Evolutionary conservation across 1,140 invertebrate genomes (phyloP), one percentile per base, ranked within the genome.

Genomic region (Lepidurus couesii): DNA sequence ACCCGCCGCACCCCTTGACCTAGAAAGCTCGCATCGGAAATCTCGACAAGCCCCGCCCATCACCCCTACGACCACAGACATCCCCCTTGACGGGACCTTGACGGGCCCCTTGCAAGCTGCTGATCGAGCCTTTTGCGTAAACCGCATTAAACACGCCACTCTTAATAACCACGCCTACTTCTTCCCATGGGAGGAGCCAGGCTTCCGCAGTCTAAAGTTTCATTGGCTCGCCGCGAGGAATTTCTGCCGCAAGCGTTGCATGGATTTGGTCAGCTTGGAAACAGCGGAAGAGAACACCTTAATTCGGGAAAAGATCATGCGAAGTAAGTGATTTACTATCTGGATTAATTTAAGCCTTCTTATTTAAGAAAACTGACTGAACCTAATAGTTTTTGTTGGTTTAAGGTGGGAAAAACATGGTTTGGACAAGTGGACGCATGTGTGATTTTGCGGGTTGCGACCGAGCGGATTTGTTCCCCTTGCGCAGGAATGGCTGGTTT

Each of bases 181-280:
- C 84, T 93, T 92, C 85, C 93, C 92, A n/a, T 95, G 93, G 93
- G 88, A 90, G 78, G 92, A 94, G 82, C 89, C 89, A 5, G 87
- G 89, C 44, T 89, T 91, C 26, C 87, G 87, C 73, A 89, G 90
- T 42, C 89, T 91, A 45, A 91, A 93, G 84, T 86, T 91, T 81
- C 92, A 94, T 84, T 95, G 93, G 93, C 84, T 95, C 44, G 90
- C 89, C 16, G 92, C 89, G 1, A 88, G 93, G 81, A 94, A 94
- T 84, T 94, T 89, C 86, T 95, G 93, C 84, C 88, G 93, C 81
- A 89, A 92, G 84, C 88, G 92, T 42, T 95, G 93, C 85, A 95
- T 95, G 93, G 93, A 95, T 84, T 88, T 92, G 16, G 90, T 94
- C 8, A 93, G 92, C 6, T 84, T 94, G 81, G 92, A 94, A 85